phyloP scores from a whole-genome alignment of 2,113 vertebrate species.

The Colistium nudipinnis region DNA sequence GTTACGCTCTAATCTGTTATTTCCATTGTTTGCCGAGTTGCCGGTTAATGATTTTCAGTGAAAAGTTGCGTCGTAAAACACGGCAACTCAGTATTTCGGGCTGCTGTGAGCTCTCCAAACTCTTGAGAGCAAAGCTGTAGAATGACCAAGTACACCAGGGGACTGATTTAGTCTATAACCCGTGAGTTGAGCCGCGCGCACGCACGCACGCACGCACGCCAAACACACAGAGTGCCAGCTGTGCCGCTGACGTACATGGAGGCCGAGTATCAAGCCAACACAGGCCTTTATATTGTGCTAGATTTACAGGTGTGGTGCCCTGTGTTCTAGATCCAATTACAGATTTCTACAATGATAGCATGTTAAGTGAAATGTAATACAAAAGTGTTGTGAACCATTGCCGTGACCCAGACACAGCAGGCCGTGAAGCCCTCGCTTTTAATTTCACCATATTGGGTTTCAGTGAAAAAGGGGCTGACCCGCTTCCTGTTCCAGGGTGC shows the following conservation, averaged over 20 bases:
- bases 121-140: slow-evolving; percentile 47
- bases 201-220: slow-evolving; percentile 16
- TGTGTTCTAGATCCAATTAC: slow-evolving; percentile 72
- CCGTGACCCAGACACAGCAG: slow-evolving; percentile 59
- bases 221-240: slow-evolving; percentile 52
- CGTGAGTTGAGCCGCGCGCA: slow-evolving; percentile 27
- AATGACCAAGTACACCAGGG: slow-evolving; percentile 53
- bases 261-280: slow-evolving; percentile 64
- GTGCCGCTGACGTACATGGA: slow-evolving; percentile 61
- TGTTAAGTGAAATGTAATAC: slow-evolving; percentile 69
- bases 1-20: slow-evolving; percentile 49
- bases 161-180: slow-evolving; percentile 59
- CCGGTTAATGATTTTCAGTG: slow-evolving; percentile 44
- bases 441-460: slow-evolving; percentile 59
- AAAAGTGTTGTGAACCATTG: slow-evolving; percentile 34
- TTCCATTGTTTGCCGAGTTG: slow-evolving; percentile 56
- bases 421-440: slow-evolving; percentile 40
- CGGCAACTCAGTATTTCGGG: slow-evolving; percentile 30
- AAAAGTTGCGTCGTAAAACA: slow-evolving; percentile 50
- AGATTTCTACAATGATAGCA: slow-evolving; percentile 67
- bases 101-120: slow-evolving; percentile 44
- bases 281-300: slow-evolving; percentile 69
- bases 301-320: slow-evolving; percentile 76
- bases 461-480: slow-evolving; percentile 28
- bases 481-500: slow-evolving; percentile 37